Percentiles rank a stretch among this genome's conserved stretches.
Conservation (phyloP, 2,113 vertebrate species). For the Malaclemys terrapin region DNA sequence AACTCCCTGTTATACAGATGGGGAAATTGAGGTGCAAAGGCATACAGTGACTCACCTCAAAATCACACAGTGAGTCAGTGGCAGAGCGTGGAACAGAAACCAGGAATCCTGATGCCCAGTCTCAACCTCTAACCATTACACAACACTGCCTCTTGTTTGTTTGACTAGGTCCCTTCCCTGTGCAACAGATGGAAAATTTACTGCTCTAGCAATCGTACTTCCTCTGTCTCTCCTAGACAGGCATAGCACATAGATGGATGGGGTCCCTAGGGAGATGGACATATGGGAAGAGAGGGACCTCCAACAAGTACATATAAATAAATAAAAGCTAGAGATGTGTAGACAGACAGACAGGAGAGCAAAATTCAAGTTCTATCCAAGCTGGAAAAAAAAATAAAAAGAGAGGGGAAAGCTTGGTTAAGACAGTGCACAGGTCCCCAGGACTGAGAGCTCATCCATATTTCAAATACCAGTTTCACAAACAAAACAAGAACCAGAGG, state of each 20-base stretch:
- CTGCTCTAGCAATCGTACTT: background rate
- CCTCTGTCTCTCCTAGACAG: background rate
- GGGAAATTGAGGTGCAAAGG: slow-evolving; percentile 27
- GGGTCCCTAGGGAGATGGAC: background rate
- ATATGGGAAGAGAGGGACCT: background rate
- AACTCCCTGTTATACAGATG: background rate
- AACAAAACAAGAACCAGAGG: slow-evolving; percentile 79
- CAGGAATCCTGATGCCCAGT: fast-evolving
- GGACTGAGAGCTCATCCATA: slow-evolving; percentile 73
- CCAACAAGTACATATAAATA: fast-evolving
- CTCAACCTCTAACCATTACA: fast-evolving
- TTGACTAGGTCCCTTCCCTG: fast-evolving
- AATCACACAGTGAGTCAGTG: background rate
- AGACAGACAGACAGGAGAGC: background rate
- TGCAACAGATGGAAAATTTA: background rate
- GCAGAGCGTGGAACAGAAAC: background rate
- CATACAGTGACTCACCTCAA: background rate
- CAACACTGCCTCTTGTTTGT: background rate
- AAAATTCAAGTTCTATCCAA: background rate
- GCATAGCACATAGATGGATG: background rate
- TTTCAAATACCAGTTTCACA: slow-evolving; percentile 77
- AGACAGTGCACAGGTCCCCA: slow-evolving; percentile 52
- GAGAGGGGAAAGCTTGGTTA: background rate
- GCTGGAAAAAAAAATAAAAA: background rate
- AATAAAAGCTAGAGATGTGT: background rate